These are phyloP conservation scores for Parnassius smintheus DNA, from an alignment of 2,888 invertebrate genomes.

Conservation along the genomic window DNA sequence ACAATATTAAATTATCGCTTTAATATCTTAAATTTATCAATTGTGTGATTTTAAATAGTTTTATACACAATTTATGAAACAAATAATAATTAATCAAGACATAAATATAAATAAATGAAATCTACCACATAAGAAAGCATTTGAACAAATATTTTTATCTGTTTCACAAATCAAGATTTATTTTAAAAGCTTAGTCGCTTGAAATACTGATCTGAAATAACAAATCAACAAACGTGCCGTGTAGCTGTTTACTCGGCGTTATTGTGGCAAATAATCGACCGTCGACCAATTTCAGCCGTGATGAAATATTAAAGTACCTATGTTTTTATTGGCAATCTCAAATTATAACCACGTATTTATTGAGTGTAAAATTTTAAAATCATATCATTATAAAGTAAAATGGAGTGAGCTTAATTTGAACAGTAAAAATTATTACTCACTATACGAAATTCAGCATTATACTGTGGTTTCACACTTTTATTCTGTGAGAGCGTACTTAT, in stretches of 20 bases:
- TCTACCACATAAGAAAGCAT: background rate
- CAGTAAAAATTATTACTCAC: too few relatives aligned
- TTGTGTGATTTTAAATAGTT: background rate
- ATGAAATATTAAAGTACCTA: background rate
- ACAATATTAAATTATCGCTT: background rate
- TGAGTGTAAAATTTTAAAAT: too few relatives aligned
- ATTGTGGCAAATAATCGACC: conserved; percentile 4
- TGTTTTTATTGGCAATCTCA: too few relatives aligned
- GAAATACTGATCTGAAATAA: conserved; percentile 11
- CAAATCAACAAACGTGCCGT: conserved; percentile 8
- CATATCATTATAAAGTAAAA: too few relatives aligned
- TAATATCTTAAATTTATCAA: too few relatives aligned
- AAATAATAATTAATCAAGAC: background rate
- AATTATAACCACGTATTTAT: too few relatives aligned
- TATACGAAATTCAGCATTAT: too few relatives aligned
- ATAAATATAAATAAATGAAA: too few relatives aligned
- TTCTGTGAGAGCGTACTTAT: too few relatives aligned
- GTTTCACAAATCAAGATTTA: background rate
- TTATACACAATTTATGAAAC: background rate
- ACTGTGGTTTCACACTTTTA: too few relatives aligned
- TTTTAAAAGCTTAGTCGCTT: background rate
- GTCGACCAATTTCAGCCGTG: background rate
- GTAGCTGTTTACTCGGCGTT: conserved; percentile 9
- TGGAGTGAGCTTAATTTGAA: too few relatives aligned
- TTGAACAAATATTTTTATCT: background rate